A percentile compares a stretch with the other conserved stretches of the same genome.
phyloP scores from a whole-genome alignment of 2,113 vertebrate genomes.

The Hippocampus barbouri region DNA sequence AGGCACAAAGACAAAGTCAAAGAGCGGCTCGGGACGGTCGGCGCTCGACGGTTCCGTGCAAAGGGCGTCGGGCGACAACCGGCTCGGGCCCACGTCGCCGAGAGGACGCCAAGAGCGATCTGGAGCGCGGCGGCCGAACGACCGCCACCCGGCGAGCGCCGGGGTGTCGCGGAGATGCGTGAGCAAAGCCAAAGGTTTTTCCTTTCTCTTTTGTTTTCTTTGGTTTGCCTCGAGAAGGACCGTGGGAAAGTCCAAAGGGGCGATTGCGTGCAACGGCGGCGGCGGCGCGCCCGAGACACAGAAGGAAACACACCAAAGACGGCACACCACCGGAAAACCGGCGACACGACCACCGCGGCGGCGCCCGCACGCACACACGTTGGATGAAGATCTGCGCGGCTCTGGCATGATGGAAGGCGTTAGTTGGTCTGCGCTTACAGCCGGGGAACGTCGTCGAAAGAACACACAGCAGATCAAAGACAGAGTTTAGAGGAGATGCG shows the following conservation, averaged over 20 bases:
- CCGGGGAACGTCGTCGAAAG: constrained; percentile 52
- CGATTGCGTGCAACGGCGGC: constrained; percentile 46
- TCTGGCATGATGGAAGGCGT: constrained; percentile 54
- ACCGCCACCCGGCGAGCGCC: constrained; percentile 51
- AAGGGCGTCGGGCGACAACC: constrained; percentile 42
- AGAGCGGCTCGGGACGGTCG: constrained; percentile 20
- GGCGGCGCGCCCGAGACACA: constrained; percentile 62
- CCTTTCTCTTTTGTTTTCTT: constrained; percentile 28
- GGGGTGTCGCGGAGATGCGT: constrained; percentile 40
- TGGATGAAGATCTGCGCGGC: constrained; percentile 55
- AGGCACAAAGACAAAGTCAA: constrained; percentile 8
- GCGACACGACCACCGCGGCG: constrained; percentile 41
- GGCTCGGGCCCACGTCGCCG: constrained; percentile 42
- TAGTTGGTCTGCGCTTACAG: constrained; percentile 62
- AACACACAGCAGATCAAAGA: constrained; percentile 50
- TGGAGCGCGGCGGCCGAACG: constrained; percentile 65
- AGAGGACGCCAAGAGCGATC: constrained; percentile 58
- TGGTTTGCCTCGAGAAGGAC: constrained; percentile 14
- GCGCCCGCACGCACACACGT: constrained; percentile 14
- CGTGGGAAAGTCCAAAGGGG: constrained; percentile 38
- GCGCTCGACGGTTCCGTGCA: neutral
- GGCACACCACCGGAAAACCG: constrained; percentile 31
- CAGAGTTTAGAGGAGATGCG: constrained; percentile 72
- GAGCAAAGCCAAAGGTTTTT: constrained; percentile 29
- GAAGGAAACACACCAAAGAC: constrained; percentile 57